Evolutionary conservation across 2,113 vertebrate species (phyloP), one percentile per base, ranked within the genome.

Genomic region (Channa maculata): DNA sequence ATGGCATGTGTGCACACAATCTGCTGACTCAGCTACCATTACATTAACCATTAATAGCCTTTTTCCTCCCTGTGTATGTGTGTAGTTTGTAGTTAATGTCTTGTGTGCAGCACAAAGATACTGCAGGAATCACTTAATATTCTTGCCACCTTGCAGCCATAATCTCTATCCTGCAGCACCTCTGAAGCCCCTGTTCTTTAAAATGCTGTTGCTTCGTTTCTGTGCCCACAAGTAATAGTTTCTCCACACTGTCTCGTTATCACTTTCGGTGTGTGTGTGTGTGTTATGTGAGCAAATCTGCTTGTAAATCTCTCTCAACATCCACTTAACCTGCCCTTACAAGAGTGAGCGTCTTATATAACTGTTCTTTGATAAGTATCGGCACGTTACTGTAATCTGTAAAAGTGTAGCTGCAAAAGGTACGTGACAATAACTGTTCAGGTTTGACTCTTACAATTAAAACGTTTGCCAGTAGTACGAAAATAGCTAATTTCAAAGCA

Each of bases 41-140:
- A 74, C 73, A 73, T 90, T 89, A 89, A 89, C 85, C 75, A 86
- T 90, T 88, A 85, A 87, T 86, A 76, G 84, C 65, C 75, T 73
- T 71, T 50, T 73, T 77, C 51, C 62, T 64, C 13, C 51, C 11
- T 48, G 50, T 71, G 75, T 61, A 46, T 61, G 63, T 62, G 71
- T 60, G 75, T 41, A 66, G 39, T 49, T 6, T 60, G 64, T 82
- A 69, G 64, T 88, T 86, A 82, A 82, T 77, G 87, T 75, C 41
- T 70, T 76, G 81, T 86, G 71, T 77, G 88, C 76, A 66, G 66
- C 55, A 63, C 62, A 54, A 69, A 85, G 62, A 60, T 78, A 57
- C 86, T 81, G 87, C 87, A 87, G 85, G 58, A 87, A 73, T 84
- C 75, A 84, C 77, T 91, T 88, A 82, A 88, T 88, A 88, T 90